Percentiles rank a stretch among this genome's conserved stretches.
Conservation (phyloP, 2,797 vertebrate genomes). For the Threskiornis aethiopicus region DNA sequence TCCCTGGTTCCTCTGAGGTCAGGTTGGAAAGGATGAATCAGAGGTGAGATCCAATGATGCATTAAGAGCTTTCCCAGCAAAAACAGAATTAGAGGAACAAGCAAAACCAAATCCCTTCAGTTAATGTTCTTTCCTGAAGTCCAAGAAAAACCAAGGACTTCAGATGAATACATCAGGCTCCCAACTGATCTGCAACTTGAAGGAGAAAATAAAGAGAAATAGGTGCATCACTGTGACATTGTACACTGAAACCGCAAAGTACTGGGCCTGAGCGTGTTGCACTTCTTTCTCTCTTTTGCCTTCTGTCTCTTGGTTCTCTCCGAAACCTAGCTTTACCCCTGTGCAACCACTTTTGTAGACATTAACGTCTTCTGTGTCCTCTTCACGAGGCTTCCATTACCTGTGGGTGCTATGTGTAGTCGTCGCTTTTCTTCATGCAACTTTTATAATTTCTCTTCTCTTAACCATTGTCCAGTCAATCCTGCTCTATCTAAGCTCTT, state of each 20-base stretch:
- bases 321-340: neutral
- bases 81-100: slow-evolving; percentile 10
- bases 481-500: neutral
- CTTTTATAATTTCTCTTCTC: neutral
- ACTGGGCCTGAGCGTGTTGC: neutral
- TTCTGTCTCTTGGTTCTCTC: neutral
- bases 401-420: neutral
- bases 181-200: neutral
- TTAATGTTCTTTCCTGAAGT: slow-evolving; percentile 23
- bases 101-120: neutral
- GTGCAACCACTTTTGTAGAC: neutral
- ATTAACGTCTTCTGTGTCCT: fast-evolving
- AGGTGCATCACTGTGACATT: neutral
- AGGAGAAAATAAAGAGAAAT: neutral
- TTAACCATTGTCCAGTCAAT: neutral
- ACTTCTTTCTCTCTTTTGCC: neutral
- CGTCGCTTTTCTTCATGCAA: neutral
- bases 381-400: neutral
- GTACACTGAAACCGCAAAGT: neutral
- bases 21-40: slow-evolving; percentile 52
- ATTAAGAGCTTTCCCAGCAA: slow-evolving; percentile 19
- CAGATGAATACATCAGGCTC: neutral
- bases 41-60: slow-evolving; percentile 34
- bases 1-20: slow-evolving; percentile 34
- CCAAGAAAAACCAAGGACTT: neutral